Conservation (phyloP, 2,888 invertebrate genomes). For the Halocaridina rubra region DNA sequence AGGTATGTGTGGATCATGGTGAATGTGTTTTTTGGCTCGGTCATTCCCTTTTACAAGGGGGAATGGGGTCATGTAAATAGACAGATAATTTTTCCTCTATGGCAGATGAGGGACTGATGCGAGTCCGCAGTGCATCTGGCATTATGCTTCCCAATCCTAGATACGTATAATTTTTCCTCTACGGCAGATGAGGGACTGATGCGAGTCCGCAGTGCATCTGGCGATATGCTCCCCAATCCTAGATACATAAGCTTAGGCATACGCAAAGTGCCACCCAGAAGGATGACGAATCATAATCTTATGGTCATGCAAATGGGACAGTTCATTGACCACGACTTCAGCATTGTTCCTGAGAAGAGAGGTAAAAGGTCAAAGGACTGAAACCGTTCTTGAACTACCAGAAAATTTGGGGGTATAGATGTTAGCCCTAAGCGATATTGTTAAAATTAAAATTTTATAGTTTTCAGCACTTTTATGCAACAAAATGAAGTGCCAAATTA, state of each 20-base stretch:
- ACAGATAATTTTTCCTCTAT: background rate
- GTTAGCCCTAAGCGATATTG: too few species aligned
- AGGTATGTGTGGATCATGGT: too few species aligned
- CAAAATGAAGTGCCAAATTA: too few species aligned
- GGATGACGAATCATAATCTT: slow-evolving; percentile 28
- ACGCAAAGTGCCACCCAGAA: background rate
- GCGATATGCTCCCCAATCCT: slow-evolving; percentile 54
- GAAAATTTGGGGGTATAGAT: too few species aligned
- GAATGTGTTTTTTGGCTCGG: too few species aligned
- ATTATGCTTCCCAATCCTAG: slow-evolving; percentile 29
- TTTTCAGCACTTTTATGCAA: too few species aligned
- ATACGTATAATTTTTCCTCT: background rate
- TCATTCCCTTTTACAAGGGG: too few species aligned
- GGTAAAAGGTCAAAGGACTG: slow-evolving; percentile 7
- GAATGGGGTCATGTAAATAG: too few species aligned
- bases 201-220: slow-evolving; percentile 16
- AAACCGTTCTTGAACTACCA: too few species aligned
- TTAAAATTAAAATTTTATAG: too few species aligned
- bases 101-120: slow-evolving; percentile 38
- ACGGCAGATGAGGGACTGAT: slow-evolving; percentile 33
- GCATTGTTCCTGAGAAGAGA: slow-evolving; percentile 14
- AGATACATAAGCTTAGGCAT: slow-evolving; percentile 25
- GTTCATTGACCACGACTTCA: slow-evolving; percentile 60
- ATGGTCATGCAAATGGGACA: slow-evolving; percentile 51
- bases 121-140: background rate